Conservation (phyloP, 1,140 invertebrate genomes). For the Drosophila lacteicornis region DNA sequence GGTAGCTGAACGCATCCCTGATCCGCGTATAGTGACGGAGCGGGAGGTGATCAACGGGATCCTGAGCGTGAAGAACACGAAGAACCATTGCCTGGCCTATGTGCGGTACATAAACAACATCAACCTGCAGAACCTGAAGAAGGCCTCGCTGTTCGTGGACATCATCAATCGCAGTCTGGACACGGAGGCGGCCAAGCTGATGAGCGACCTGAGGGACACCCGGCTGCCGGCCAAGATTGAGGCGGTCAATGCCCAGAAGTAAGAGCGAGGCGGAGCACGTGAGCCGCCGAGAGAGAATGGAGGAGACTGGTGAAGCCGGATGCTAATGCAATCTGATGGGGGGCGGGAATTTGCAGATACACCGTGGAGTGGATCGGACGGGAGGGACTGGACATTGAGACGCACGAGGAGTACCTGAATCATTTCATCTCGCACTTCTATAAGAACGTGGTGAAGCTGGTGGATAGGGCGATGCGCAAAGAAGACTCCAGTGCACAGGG, state of each 20-base stretch:
- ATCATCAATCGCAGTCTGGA: conserved; percentile 97
- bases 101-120: conserved; percentile 99
- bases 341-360: conserved; percentile 87
- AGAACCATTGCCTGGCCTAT: conserved; percentile 98
- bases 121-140: conserved; percentile 97
- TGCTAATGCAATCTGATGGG: conserved; percentile 15
- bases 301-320: conserved; percentile 13
- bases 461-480: conserved; percentile 97
- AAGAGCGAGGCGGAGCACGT: conserved; percentile 59
- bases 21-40: conserved; percentile 94
- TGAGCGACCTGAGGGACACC: conserved; percentile 95
- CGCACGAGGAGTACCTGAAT: conserved; percentile 97
- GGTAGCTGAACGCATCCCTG: conserved; percentile 34
- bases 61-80: conserved; percentile 96
- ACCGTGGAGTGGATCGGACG: conserved; percentile 98
- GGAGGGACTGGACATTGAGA: conserved; percentile 96
- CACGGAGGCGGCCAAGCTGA: conserved; percentile 95
- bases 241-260: conserved; percentile 94
- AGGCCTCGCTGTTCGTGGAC: conserved; percentile 97
- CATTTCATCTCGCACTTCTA: conserved; percentile 98
- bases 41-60: conserved; percentile 98
- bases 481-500: conserved; percentile 97
- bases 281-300: conserved; percentile 18
- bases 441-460: conserved; percentile 95
- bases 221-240: conserved; percentile 94